Percentiles rank a stretch among this genome's conserved stretches.
Evolutionary conservation across 2,888 invertebrate species (phyloP).

Genomic region (Mythimna vitellina): DNA sequence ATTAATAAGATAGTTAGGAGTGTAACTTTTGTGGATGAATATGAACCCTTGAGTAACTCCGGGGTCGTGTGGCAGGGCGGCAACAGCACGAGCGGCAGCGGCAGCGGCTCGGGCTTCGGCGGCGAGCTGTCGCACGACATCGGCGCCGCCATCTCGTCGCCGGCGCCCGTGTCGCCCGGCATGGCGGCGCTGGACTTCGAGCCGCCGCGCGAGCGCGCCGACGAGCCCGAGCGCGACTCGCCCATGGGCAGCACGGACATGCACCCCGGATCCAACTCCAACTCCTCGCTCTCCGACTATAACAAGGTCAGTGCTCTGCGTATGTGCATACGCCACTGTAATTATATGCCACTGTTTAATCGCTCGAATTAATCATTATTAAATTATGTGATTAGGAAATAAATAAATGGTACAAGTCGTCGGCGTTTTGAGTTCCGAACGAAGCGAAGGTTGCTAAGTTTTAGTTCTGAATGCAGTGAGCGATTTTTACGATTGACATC

Average conservation of each 20-base stretch:
- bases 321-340: no score
- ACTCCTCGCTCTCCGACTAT: conserved; percentile 81
- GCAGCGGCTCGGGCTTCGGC: conserved; percentile 82
- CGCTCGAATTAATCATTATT: no score
- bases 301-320: conserved; percentile 71
- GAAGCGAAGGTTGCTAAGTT: no score
- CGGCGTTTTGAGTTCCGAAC: no score
- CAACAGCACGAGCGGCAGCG: conserved; percentile 67
- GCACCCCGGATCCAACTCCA: conserved; percentile 66
- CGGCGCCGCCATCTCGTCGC: conserved; percentile 94
- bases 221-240: conserved; percentile 62
- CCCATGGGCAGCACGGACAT: conserved; percentile 67
- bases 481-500: no score
- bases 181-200: conserved; percentile 94
- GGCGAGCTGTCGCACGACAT: conserved; percentile 95
- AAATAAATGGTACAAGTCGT: no score
- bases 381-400: no score
- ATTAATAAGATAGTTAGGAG: no score
- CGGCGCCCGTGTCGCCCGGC: conserved; percentile 93
- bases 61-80: conserved; percentile 56
- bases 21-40: background rate
- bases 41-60: background rate
- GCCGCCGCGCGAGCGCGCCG: conserved; percentile 85
- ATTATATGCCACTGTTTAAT: no score
- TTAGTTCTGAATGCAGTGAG: no score